These are phyloP conservation scores for Drosophila pullipes DNA, from an alignment of 2,888 invertebrate genomes.

Conservation along the genomic window DNA sequence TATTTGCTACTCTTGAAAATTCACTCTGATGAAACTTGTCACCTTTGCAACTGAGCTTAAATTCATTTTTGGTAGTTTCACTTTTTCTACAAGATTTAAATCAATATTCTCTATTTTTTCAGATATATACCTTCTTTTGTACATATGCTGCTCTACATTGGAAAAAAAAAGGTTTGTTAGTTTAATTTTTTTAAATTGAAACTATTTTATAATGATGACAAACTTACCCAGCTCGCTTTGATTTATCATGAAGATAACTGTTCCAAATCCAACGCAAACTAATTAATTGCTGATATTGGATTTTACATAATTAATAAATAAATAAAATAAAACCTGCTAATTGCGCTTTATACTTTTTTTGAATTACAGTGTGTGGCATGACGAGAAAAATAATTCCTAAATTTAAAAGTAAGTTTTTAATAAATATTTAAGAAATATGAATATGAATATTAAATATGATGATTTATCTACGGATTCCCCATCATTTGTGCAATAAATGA, in stretches of 20 bases:
- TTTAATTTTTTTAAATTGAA: background rate
- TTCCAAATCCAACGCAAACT: conserved; percentile 55
- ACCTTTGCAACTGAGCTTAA: conserved; percentile 42
- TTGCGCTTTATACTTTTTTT: background rate
- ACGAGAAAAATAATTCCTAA: background rate
- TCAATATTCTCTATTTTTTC: background rate
- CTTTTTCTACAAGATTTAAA: background rate
- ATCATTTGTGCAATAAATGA: conserved; percentile 18
- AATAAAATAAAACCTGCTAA: background rate
- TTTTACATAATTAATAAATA: background rate
- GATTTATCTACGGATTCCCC: conserved; percentile 14
- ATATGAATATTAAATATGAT: background rate
- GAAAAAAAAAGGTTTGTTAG: background rate
- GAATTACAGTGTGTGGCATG: background rate
- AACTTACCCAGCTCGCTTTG: conserved; percentile 79
- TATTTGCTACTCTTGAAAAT: conserved; percentile 79
- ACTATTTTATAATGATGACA: conserved; percentile 50
- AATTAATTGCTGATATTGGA: conserved; percentile 5
- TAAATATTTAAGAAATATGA: background rate
- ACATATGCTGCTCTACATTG: background rate
- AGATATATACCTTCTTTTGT: conserved; percentile 1
- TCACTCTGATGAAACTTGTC: conserved; percentile 55
- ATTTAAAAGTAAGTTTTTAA: background rate
- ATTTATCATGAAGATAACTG: conserved; percentile 72
- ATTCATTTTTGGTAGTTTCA: background rate